These are phyloP conservation scores for Cheiracanthium punctorium DNA, from an alignment of 2,888 invertebrate genomes.

Conservation along the genomic window DNA sequence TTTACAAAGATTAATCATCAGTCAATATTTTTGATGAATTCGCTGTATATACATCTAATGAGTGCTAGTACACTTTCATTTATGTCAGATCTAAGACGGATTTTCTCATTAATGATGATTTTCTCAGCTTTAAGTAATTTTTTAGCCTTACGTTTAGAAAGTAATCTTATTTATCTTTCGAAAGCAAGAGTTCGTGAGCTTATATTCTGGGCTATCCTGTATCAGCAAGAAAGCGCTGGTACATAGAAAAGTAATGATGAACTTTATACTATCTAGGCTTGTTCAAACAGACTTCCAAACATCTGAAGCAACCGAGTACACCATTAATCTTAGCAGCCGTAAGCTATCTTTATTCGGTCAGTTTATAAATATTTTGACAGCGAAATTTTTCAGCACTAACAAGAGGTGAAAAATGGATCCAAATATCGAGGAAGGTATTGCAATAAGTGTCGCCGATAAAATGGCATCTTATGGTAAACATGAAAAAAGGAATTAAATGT, in stretches of 20 bases:
- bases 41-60: no score
- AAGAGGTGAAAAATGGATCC: not conserved
- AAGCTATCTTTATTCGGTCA: constrained; percentile 1
- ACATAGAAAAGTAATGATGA: not conserved
- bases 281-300: not conserved
- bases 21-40: no score
- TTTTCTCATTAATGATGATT: no score
- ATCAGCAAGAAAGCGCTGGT: not conserved
- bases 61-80: no score
- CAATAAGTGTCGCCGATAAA: not conserved
- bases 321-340: not conserved
- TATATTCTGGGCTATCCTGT: not conserved
- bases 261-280: not conserved
- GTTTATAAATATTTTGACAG: constrained; percentile 17
- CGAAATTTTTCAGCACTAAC: not conserved
- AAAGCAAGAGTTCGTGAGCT: no score
- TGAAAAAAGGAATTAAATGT: not conserved
- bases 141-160: no score
- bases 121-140: no score
- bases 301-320: not conserved
- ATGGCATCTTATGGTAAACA: not conserved
- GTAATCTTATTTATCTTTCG: no score
- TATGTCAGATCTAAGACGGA: no score
- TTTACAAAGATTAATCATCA: no score
- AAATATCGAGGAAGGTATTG: not conserved